These are phyloP conservation scores for Drosophila novamexicana DNA, from an alignment of 1,140 invertebrate species.

Conservation along the genomic window DNA sequence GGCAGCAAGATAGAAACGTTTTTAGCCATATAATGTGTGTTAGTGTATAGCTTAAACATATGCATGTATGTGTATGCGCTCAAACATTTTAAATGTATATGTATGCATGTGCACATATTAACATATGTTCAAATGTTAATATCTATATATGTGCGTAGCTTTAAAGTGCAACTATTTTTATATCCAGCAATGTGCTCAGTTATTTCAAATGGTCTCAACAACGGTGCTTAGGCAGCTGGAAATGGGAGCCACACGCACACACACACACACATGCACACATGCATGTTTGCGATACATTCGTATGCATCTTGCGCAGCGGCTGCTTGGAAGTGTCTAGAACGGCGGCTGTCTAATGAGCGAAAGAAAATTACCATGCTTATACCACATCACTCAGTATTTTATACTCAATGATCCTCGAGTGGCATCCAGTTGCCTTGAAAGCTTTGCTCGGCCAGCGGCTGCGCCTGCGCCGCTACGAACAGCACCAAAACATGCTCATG, in stretches of 20 bases:
- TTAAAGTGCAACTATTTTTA: slow-evolving; percentile 6
- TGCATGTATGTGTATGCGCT: neutral
- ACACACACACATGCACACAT: slow-evolving; percentile 5
- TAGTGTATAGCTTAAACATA: neutral
- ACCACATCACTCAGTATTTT: neutral
- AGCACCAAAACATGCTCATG: too few species aligned
- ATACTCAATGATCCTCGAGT: neutral
- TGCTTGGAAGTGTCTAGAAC: neutral
- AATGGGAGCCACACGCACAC: slow-evolving; percentile 29
- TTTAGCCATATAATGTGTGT: neutral
- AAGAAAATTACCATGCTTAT: slow-evolving; percentile 15
- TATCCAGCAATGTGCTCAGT: slow-evolving; percentile 28
- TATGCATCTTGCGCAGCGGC: slow-evolving; percentile 2
- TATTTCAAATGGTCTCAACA: slow-evolving; percentile 43
- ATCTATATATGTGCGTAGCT: neutral
- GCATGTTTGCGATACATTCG: slow-evolving; percentile 9
- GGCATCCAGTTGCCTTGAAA: neutral
- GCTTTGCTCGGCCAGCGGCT: neutral
- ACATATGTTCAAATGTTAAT: neutral
- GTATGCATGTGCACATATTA: neutral
- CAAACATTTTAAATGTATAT: neutral
- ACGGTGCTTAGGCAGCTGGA: slow-evolving; percentile 44
- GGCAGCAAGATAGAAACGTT: slow-evolving; percentile 7
- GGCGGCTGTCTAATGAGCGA: slow-evolving; percentile 7
- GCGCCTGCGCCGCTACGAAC: slow-evolving; percentile 4